Evolutionary conservation across 2,113 vertebrate species (phyloP).

Genomic region (Ophiodon elongatus): DNA sequence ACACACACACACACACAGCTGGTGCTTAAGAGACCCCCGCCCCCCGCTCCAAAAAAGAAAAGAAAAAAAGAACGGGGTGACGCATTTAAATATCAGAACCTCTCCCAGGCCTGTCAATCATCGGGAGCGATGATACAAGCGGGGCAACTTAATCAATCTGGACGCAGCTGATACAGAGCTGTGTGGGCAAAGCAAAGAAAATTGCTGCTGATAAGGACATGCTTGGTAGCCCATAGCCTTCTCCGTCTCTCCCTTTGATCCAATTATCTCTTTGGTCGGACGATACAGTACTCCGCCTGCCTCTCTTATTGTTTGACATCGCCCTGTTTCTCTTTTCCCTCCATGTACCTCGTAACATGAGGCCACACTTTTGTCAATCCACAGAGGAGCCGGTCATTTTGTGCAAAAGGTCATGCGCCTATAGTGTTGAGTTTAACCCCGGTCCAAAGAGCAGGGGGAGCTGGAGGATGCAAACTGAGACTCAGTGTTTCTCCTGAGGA

Average conservation of each 20-base stretch:
- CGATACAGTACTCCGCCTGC: slow-evolving; percentile 3
- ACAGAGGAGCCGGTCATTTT: slow-evolving; percentile 20
- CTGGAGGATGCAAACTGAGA: slow-evolving; percentile 31
- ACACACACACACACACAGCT: slow-evolving; percentile 26
- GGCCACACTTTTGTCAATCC: slow-evolving; percentile 2
- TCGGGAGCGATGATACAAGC: slow-evolving; percentile 35
- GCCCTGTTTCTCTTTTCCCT: slow-evolving; percentile 27
- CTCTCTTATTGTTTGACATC: slow-evolving; percentile 44
- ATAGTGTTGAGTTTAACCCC: slow-evolving; percentile 19
- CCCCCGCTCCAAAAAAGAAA: no score
- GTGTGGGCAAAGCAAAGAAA: slow-evolving; percentile 58
- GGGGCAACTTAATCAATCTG: slow-evolving; percentile 58
- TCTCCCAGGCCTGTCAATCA: slow-evolving; percentile 78
- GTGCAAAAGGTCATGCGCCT: slow-evolving; percentile 32
- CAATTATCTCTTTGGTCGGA: slow-evolving; percentile 63
- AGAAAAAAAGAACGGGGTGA: slow-evolving; percentile 62
- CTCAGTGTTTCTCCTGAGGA: slow-evolving; percentile 44
- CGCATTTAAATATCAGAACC: slow-evolving; percentile 79
- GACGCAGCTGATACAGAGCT: slow-evolving; percentile 66
- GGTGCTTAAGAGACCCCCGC: slow-evolving; percentile 60
- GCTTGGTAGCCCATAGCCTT: slow-evolving; percentile 55
- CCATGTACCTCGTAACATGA: slow-evolving; percentile 14
- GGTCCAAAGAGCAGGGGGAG: slow-evolving; percentile 40
- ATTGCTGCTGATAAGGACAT: slow-evolving; percentile 74
- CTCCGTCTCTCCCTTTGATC: slow-evolving; percentile 63